These are phyloP conservation scores for Aleiodes testaceus DNA, from an alignment of 2,888 invertebrate genomes.

Conservation along the genomic window DNA sequence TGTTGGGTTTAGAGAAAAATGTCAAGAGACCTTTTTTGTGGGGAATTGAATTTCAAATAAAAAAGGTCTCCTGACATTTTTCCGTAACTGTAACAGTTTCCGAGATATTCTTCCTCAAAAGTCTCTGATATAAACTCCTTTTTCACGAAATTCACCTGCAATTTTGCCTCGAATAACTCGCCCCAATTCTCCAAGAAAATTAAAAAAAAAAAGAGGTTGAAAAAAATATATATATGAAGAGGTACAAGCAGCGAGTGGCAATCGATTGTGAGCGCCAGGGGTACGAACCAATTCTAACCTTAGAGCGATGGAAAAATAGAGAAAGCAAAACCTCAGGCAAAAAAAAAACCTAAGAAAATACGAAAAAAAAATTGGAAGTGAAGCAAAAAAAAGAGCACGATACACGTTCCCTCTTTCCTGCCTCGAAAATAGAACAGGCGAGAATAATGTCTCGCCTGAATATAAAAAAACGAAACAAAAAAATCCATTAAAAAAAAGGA, in stretches of 20 bases:
- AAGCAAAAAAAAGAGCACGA: conserved; percentile 5
- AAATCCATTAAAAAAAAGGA: not conserved
- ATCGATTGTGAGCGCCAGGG: conserved; percentile 40
- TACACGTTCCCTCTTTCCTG: conserved; percentile 16
- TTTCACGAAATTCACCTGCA: too few species aligned
- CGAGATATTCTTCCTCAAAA: too few species aligned
- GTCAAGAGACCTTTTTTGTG: too few species aligned
- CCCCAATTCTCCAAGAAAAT: not conserved
- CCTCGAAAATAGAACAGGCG: conserved; percentile 22
- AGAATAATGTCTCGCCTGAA: conserved; percentile 17
- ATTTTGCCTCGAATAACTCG: too few species aligned
- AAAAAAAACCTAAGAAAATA: conserved; percentile 21
- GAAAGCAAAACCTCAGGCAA: not conserved
- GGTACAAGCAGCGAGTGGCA: conserved; percentile 33
- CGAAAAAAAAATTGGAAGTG: conserved; percentile 7
- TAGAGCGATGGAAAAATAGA: conserved; percentile 41
- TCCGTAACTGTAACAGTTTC: too few species aligned
- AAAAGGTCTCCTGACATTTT: too few species aligned
- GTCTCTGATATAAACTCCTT: too few species aligned
- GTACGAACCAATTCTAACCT: conserved; percentile 44
- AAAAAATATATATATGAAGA: conserved; percentile 3
- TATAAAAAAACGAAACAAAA: not conserved
- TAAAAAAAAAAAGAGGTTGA: conserved; percentile 16
- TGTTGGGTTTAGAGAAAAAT: too few species aligned
- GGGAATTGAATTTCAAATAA: too few species aligned